Evolutionary conservation across 2,888 invertebrate species (phyloP), one percentile per base, ranked within the genome.

Genomic region (Nematopogon swammerdamellus): DNA sequence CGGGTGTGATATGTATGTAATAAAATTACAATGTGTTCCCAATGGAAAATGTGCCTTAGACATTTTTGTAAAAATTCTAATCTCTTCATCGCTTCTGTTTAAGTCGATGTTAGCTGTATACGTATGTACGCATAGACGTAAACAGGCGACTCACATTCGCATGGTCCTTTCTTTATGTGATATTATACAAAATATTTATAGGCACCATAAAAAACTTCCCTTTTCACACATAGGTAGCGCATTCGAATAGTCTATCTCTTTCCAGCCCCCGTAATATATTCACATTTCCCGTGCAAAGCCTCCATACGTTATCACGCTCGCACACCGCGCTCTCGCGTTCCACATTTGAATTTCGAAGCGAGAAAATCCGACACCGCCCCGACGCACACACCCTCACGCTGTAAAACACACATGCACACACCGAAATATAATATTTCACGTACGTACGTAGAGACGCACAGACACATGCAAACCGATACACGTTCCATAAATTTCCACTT

Each of bases 231-330:
- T 8, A 36, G 36, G 36, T 14, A 36, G 36, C 3, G n/a, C 36
- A 36, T 36, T 8, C 8, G 10, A 10, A 14, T 14, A 36, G 11
- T 36, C 11, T 36, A 14, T 36, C 36, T 14, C 36, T 36, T 36
- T 36, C n/a, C 36, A 14, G 3, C 36, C 11, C 10, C 25, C 36
- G 14, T 36, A 36, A 36, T 14, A 36, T 36, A 36, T 36, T 36
- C 36, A 36, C 36, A 14, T 36, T 36, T 36, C 11, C 36, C 8
- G 11, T 3, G 11, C 70, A 67, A 63, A 67, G 67, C 65, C 65
- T 69, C 73, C 76, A 74, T 79, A 76, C 76, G 77, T 79, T 79
- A 79, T 79, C 77, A 74, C 75, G 72, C 70, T 76, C 77, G 69
- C 76, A 73, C 77, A 66, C 65, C 70, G 74, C 75, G 5, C 75